Base-by-base conservation (phyloP, 2,888 invertebrate genomes). In the Cephonodes hylas region DNA sequence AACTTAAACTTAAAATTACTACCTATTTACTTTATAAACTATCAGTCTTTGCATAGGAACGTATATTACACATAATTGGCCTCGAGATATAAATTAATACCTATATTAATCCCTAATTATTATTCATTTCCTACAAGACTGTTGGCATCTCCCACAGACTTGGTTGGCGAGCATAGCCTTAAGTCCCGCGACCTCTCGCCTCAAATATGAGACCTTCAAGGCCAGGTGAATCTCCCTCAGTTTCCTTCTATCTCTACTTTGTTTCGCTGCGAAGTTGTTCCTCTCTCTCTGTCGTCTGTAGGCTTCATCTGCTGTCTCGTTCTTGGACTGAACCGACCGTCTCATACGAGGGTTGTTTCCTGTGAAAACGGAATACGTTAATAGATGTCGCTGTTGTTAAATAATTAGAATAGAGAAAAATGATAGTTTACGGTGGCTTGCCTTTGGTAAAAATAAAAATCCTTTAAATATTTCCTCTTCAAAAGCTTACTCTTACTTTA, bases 241-340 rank as follows among this genome's bases (percentile, higher is more conserved):
- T 72, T 98, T 93, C 63, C 99, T 93, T 0, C 97, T 95, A 77
- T 99, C 99, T 2, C 99, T 93, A 0, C 98, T 98, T 71, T 98
- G 94, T 85, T 99, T 99, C 0, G 99, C 99, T 0, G 99, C 99
- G 67, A 96, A 97, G 83, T 99, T 99, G 84, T 99, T 99, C 80
- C 97, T 97, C 68, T 96, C 94, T 8, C 99, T 91, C 62, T 98
- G 94, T 74, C 97, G 98, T 91, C 96, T 96, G 81, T 99, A 99
- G 0, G 96, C 95, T 2, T 96, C 96, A 80, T 98, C 96, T 0
- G 96, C 48, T 67, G 70, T 75, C 58, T 86, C 79, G 44, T 78
- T 74, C 31, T 68, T 84, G 3, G 83, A 81, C 45, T 74, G 73
- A 0, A 85, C 84, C 0, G 88, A 86, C 25, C 95, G 85, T n/a